Base-by-base conservation (phyloP, 2,797 vertebrate genomes). In the Anas georgica region DNA sequence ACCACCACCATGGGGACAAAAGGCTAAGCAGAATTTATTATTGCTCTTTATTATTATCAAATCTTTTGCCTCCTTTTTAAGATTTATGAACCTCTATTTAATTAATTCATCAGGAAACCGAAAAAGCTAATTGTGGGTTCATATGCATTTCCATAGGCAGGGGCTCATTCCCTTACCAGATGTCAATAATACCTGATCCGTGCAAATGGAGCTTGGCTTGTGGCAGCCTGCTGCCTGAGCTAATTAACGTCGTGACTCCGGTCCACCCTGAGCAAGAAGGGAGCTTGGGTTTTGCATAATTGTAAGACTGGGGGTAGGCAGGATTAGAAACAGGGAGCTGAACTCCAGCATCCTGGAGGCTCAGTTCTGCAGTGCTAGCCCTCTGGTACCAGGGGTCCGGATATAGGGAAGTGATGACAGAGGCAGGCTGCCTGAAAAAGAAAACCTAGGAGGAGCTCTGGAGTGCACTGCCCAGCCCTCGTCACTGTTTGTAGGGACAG, bases 11-110 rank as follows among this genome's bases (percentile, higher is more conserved):
- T 25, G 79, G 33, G 64, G 75, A 88, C 52, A 70, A 94, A 91
- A 92, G 74, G 48, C 74, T 91, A 84, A 91, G 50, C 45, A 88
- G 72, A 83, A 96, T 93, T 94, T 93, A 75, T 88, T 91, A 68
- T 72, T 74, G 33, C 17, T 86, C 35, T 93, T 83, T 73, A 45
- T 80, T 90, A 72, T 92, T 88, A 86, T 74, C 56, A 72, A 74
- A 78, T 78, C 25, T 86, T 95, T 91, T 79, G 55, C 68, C 67
- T 79, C 73, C 55, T 79, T 95, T 93, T 93, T 79, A 64, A 88
- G 94, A 88, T 96, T 93, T 86, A 92, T 80, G 48, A 90, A 80
- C 37, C 23, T 82, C 48, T 83, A 58, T 77, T 88, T 62, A 90
- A 93, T 84, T 94, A 93, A 94, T 86, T 92, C 8, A 86, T 94